These are phyloP conservation scores for Plestiodon gilberti DNA, from an alignment of 2,113 vertebrate species.

Conservation along the genomic window DNA sequence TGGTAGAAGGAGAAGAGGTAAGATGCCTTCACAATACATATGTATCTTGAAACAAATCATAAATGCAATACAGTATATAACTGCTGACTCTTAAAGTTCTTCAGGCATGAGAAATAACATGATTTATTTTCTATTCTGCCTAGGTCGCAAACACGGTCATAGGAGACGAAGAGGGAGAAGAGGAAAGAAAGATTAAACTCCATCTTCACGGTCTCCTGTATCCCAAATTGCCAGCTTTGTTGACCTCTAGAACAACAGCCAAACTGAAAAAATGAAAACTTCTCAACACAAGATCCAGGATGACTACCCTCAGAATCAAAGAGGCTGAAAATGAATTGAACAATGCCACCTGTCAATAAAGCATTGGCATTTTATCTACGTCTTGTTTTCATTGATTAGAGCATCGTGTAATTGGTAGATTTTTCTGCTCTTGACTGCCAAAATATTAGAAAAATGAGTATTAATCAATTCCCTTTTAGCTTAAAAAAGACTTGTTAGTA, in stretches of 20 bases:
- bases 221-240: background rate
- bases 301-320: background rate
- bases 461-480: too few species aligned
- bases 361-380: background rate
- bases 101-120: background rate
- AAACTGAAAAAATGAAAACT: constrained; percentile 1
- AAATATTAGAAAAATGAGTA: too few species aligned
- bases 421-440: too few species aligned
- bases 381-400: background rate
- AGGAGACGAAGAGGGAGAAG: constrained; percentile 3
- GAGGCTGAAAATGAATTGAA: constrained; percentile 25
- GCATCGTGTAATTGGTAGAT: background rate
- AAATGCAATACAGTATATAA: background rate
- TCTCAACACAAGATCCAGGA: background rate
- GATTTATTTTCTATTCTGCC: background rate
- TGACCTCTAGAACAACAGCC: background rate
- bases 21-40: too few species aligned
- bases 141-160: background rate
- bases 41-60: background rate
- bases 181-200: background rate
- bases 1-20: background rate
- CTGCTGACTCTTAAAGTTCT: background rate
- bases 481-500: too few species aligned
- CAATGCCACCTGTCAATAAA: constrained; percentile 36
- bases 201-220: background rate